Percentiles rank a stretch among this genome's conserved stretches.
Evolutionary conservation across 2,888 invertebrate genomes (phyloP).

Genomic region (Nymphalis urticae): DNA sequence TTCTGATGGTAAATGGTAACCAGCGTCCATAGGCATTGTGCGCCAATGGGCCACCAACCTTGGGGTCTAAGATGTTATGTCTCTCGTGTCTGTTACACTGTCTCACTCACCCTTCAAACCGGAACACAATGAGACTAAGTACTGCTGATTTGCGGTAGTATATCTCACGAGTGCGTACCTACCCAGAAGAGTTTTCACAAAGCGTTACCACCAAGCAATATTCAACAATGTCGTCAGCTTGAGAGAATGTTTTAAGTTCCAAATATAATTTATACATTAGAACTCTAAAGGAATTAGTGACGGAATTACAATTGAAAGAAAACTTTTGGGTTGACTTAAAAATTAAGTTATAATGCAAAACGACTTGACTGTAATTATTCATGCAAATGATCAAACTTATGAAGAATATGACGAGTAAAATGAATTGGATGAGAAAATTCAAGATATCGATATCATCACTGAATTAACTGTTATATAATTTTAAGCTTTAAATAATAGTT

Average conservation of each 20-base stretch:
- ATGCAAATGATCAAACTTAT: conserved; percentile 38
- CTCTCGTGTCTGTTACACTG: too few species aligned
- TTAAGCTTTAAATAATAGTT: too few species aligned
- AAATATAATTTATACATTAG: conserved; percentile 9
- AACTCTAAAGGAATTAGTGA: conserved; percentile 10
- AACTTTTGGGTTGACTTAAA: conserved; percentile 31
- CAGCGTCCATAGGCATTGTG: too few species aligned
- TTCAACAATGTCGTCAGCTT: not conserved
- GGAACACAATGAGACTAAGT: too few species aligned
- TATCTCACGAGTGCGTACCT: too few species aligned
- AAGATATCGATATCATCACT: not conserved
- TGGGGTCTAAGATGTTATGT: too few species aligned
- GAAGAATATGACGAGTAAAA: conserved; percentile 35
- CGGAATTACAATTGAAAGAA: conserved; percentile 19
- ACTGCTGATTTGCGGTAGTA: too few species aligned
- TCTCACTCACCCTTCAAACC: too few species aligned
- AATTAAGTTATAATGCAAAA: conserved; percentile 36
- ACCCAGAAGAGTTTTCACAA: too few species aligned
- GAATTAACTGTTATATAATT: not conserved
- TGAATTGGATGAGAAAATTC: conserved; percentile 15
- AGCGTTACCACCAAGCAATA: not conserved
- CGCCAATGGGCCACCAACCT: too few species aligned
- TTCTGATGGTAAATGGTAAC: too few species aligned
- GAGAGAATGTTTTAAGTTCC: not conserved
- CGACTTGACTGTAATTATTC: conserved; percentile 35